Conservation (phyloP, 2,113 vertebrate genomes). For the Neomonachus schauinslandi region DNA sequence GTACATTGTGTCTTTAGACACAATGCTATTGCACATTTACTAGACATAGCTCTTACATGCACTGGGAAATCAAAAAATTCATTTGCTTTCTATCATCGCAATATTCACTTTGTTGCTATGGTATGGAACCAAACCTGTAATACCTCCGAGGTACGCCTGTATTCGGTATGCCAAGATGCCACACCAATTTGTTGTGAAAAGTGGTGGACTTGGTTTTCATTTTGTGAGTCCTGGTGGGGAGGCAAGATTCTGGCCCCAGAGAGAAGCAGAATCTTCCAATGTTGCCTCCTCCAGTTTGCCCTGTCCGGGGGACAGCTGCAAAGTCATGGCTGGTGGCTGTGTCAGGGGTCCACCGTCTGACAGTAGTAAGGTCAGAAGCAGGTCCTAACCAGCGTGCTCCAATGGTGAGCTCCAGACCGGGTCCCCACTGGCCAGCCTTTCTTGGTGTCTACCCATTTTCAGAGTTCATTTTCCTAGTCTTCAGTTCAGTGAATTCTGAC, state of each 20-base stretch:
- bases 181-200: not conserved
- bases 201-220: not conserved
- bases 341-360: not conserved
- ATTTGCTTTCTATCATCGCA: not conserved
- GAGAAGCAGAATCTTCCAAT: not conserved
- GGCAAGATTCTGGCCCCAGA: not conserved
- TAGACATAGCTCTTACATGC: not conserved
- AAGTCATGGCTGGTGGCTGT: not conserved
- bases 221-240: not conserved
- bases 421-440: not conserved
- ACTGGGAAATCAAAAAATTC: not conserved
- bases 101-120: not conserved
- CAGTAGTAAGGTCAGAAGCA: not conserved
- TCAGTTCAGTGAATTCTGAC: not conserved
- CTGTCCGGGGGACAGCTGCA: not conserved
- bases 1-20: not conserved
- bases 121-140: not conserved
- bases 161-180: not conserved
- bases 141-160: not conserved
- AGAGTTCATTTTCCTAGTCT: not conserved
- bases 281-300: not conserved
- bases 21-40: not conserved
- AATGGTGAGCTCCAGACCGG: not conserved
- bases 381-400: not conserved
- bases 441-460: not conserved